Evolutionary conservation across 1,140 invertebrate species (phyloP).

Genomic region (Zaprionus davidi): DNA sequence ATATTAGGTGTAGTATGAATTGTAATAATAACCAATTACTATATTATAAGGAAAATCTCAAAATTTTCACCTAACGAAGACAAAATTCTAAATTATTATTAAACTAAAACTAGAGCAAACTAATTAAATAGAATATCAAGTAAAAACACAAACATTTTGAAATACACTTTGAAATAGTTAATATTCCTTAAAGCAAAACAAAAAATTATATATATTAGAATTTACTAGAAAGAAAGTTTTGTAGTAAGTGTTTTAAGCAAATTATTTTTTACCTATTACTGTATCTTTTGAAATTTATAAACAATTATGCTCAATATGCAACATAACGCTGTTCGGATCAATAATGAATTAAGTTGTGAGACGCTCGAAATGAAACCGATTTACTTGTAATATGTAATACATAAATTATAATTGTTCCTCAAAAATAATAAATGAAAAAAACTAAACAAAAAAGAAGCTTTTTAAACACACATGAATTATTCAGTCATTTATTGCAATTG

Average conservation of each 20-base stretch:
- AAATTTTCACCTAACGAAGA: conserved; percentile 62
- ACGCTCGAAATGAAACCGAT: conserved; percentile 43
- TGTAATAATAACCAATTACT: conserved; percentile 36
- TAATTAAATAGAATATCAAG: conserved; percentile 2
- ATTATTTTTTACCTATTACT: conserved; percentile 62
- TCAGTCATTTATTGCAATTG: neutral
- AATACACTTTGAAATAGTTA: conserved; percentile 20
- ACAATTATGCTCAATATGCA: conserved; percentile 35
- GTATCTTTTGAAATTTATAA: conserved; percentile 51
- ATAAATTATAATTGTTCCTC: conserved; percentile 63
- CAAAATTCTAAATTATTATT: conserved; percentile 80
- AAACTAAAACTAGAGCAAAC: conserved; percentile 28
- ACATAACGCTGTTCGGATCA: conserved; percentile 43
- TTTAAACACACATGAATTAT: neutral
- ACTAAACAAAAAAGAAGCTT: neutral
- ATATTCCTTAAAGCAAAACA: neutral
- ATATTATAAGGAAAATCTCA: conserved; percentile 41
- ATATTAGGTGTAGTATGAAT: conserved; percentile 47
- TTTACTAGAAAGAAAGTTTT: conserved; percentile 35
- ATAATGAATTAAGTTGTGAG: conserved; percentile 52
- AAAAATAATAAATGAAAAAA: neutral
- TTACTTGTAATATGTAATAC: conserved; percentile 32
- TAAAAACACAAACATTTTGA: conserved; percentile 14
- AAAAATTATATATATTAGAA: conserved; percentile 44
- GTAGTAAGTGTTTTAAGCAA: conserved; percentile 28